Percentiles rank a stretch among this genome's conserved stretches.
These are phyloP conservation scores for Aplochiton taeniatus DNA, from an alignment of 2,797 vertebrate genomes.

Conservation along the genomic window DNA sequence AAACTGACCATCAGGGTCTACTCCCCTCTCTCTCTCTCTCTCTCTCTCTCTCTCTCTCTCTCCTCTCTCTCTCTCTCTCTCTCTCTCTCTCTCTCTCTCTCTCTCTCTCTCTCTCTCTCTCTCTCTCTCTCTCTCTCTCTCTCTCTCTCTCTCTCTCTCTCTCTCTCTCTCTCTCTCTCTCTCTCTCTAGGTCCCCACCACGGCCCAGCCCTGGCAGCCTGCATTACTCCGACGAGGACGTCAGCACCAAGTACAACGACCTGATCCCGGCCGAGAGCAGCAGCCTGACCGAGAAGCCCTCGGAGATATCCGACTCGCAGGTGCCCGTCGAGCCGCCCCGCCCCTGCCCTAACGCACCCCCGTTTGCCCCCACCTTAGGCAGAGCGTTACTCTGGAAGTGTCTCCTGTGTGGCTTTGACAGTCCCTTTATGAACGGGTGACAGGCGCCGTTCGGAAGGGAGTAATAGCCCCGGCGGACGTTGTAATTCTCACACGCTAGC, in stretches of 20 bases:
- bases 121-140: background rate
- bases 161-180: background rate
- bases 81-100: constrained; percentile 4
- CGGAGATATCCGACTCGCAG: constrained; percentile 97
- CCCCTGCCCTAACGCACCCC: no score
- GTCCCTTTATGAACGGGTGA: constrained; percentile 9
- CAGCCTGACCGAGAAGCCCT: constrained; percentile 96
- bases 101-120: background rate
- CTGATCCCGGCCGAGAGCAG: constrained; percentile 95
- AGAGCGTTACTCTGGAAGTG: no score
- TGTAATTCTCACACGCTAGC: constrained; percentile 1
- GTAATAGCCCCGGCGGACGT: constrained; percentile 39
- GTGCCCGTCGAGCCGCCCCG: constrained; percentile 67
- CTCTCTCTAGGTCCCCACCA: constrained; percentile 84
- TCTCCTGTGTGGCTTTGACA: no score
- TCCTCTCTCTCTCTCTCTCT: background rate
- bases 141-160: background rate
- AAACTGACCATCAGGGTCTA: background rate
- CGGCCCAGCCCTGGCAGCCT: constrained; percentile 95
- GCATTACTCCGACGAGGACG: constrained; percentile 96
- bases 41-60: no score
- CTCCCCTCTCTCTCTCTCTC: constrained; percentile 7
- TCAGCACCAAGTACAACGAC: constrained; percentile 94
- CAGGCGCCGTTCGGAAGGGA: constrained; percentile 24
- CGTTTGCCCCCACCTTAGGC: no score